Percentiles rank a stretch among this genome's conserved stretches.
Evolutionary conservation across 2,113 vertebrate genomes (phyloP).

Genomic region (Seriola quinqueradiata): DNA sequence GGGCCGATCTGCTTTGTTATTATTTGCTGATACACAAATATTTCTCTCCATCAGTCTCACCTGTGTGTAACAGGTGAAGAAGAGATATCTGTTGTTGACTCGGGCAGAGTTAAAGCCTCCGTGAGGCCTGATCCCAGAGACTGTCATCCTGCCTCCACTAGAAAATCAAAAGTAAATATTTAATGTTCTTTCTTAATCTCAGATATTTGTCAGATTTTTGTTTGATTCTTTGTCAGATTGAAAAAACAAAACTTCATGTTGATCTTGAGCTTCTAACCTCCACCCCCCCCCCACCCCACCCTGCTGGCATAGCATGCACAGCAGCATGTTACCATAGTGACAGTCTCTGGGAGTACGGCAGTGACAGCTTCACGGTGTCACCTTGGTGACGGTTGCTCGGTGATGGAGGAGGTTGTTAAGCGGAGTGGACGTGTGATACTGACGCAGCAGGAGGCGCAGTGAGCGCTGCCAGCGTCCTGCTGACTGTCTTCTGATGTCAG

Average conservation of each 20-base stretch:
- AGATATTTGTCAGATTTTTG: constrained; percentile 16
- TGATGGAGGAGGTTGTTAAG: constrained; percentile 72
- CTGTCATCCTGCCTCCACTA: neutral
- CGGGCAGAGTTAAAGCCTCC: constrained; percentile 33
- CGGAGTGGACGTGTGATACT: constrained; percentile 64
- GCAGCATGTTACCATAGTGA: constrained; percentile 34
- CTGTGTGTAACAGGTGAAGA: neutral
- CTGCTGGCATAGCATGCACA: constrained; percentile 20
- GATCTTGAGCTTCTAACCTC: neutral
- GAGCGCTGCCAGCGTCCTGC: constrained; percentile 24
- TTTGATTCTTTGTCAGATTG: neutral
- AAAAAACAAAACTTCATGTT: constrained; percentile 5
- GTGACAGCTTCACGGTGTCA: constrained; percentile 65
- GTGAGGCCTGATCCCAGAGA: neutral
- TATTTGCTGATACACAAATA: constrained; percentile 36
- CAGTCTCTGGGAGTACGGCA: constrained; percentile 50
- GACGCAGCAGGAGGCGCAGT: constrained; percentile 61
- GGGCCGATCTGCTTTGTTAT: constrained; percentile 14
- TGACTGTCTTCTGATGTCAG: constrained; percentile 28
- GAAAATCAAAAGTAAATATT: constrained; percentile 42
- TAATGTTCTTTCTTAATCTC: neutral
- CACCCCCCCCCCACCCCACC: neutral
- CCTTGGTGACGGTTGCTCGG: constrained; percentile 65
- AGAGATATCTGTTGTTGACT: constrained; percentile 37
- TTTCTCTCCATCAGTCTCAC: constrained; percentile 34